Evolutionary conservation across 2,113 vertebrate species (phyloP).

Genomic region (Phodopus roborovskii): DNA sequence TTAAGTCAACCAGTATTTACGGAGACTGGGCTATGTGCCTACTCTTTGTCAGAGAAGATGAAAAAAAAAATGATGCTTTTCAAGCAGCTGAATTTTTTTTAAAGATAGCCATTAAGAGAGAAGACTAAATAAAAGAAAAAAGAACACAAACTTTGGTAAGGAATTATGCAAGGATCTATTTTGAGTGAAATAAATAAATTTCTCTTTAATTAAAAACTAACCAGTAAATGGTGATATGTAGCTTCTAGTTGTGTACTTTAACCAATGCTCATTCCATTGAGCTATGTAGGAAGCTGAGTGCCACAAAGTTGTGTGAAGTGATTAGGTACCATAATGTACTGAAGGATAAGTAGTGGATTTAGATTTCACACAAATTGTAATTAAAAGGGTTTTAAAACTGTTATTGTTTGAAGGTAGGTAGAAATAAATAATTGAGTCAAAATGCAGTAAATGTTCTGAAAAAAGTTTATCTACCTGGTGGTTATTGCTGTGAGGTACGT

Average conservation of each 20-base stretch:
- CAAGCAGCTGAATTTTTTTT: not conserved
- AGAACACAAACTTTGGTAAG: not conserved
- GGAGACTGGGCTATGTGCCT: not conserved
- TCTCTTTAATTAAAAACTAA: not conserved
- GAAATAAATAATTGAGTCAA: not conserved
- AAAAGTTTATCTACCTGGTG: not conserved
- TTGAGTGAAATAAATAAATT: not conserved
- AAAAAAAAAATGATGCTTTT: not conserved
- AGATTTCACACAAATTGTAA: not conserved
- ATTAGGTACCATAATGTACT: rapidly evolving
- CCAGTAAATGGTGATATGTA: rapidly evolving
- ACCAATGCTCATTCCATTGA: not conserved
- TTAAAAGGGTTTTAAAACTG: not conserved
- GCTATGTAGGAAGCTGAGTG: not conserved
- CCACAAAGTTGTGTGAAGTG: not conserved
- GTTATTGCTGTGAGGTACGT: rapidly evolving
- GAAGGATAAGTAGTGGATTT: not conserved
- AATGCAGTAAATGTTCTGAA: not conserved
- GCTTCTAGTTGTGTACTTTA: not conserved
- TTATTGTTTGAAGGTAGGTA: not conserved
- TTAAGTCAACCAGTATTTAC: not conserved
- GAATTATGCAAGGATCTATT: not conserved
- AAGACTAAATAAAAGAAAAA: not conserved
- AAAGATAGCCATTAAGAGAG: not conserved
- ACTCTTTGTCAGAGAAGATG: not conserved